Base-by-base conservation (phyloP, 2,797 vertebrate genomes). In the Hybognathus amarus region DNA sequence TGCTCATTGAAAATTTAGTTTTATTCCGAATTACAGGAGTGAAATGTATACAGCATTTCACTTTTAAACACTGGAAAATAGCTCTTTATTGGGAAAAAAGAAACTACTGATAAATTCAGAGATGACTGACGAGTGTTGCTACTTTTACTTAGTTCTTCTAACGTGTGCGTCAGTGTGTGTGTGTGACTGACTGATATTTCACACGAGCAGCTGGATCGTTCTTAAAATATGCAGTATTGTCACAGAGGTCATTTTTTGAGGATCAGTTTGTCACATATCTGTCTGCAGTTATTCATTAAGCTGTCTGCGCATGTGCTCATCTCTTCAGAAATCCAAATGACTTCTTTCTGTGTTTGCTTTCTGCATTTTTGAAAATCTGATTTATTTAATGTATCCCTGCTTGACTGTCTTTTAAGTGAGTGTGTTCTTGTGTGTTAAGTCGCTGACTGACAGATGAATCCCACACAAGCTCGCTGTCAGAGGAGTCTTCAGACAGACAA, bases 371-470 rank as follows among this genome's bases (percentile, higher is more conserved):
- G 54, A 47, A 70, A 27, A 27, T 47, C 45, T 20, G 10, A 64
- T 75, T 59, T 66, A 59, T 74, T 52, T 74, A 66, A 74, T 75
- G 52, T 66, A 64, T 66, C 59, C 22, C 70, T 27, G 59, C 70
- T 24, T 22, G 9, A 80, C 54, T 33, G 15, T 66, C 30, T 86
- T 7, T 59, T 27, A 7, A 5, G 80, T 63, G 73, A 36, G 30
- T 67, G 73, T 77, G 40, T 71, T 66, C 85, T 68, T 77, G 73
- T 74, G 77, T 71, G 45, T 63, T 17, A 84, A 6, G 64, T 54
- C 85, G 87, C 89, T 88, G 87, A 79, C 83, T 83, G 87, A 88
- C 86, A 1, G 45, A 85, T 69, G 79, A 78, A 85, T 75, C 88
- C 69, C 82, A 78, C 80, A 77, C 77, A 79, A 79, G 77, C 64